Conservation (phyloP, 2,888 invertebrate genomes). For the Tenthredo distinguenda region DNA sequence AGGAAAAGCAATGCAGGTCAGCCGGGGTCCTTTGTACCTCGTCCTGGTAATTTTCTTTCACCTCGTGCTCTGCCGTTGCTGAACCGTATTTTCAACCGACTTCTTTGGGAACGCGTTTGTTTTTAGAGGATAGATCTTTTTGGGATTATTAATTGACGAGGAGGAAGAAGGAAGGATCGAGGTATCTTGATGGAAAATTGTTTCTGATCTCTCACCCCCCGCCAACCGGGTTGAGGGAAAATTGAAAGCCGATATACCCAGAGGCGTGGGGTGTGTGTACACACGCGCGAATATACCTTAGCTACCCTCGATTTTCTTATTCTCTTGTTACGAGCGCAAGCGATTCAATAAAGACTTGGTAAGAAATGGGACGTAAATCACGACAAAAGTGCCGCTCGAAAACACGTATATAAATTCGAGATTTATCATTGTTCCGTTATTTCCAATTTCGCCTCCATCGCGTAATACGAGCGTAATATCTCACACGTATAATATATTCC, state of each 20-base stretch:
- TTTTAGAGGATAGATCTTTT: not conserved
- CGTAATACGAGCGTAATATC: constrained; percentile 62
- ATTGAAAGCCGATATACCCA: constrained; percentile 21
- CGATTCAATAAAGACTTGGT: constrained; percentile 48
- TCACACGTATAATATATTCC: constrained; percentile 62
- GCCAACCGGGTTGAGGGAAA: not conserved
- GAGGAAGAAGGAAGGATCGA: not conserved
- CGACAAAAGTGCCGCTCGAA: constrained; percentile 47
- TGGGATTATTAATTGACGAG: not conserved
- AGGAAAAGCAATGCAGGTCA: constrained; percentile 45
- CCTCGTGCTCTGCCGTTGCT: not conserved
- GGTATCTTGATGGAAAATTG: not conserved
- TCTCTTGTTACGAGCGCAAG: constrained; percentile 40
- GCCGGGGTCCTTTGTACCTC: not conserved
- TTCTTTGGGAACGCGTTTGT: not conserved
- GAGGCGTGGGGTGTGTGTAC: not conserved
- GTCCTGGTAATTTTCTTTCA: not conserved
- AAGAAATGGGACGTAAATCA: constrained; percentile 50
- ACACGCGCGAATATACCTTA: not conserved
- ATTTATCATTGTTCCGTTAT: constrained; percentile 53
- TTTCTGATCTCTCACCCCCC: not conserved
- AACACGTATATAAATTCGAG: constrained; percentile 50
- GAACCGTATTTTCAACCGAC: not conserved
- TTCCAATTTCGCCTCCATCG: constrained; percentile 46
- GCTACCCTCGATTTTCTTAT: constrained; percentile 26